Evolutionary conservation across 2,888 invertebrate species (phyloP), one percentile per base, ranked within the genome.

Genomic region (Leptarthrus brevirostris): DNA sequence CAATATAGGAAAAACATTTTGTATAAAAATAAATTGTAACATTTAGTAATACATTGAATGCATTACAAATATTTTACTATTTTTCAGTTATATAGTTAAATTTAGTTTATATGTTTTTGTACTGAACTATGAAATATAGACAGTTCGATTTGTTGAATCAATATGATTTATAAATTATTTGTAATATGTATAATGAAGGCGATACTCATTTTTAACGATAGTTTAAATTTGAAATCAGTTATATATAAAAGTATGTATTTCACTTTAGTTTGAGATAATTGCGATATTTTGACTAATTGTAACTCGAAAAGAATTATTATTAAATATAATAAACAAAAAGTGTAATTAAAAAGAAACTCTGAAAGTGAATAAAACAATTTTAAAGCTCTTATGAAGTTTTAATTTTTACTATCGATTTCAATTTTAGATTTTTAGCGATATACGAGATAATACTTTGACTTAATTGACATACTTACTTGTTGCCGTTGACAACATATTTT

Each of bases 341-440:
- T 30, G 52, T 69, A 69, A 69, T 52, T 69, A 69, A 69, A 69
- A 52, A 69, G 52, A 69, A 69, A 69, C 36, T 16, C 52, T 69
- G 69, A 69, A 66, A 69, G 52, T 20, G 36, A 69, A 69, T 69
- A 69, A 69, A 64, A 64, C 47, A 52, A 69, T 69, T 69, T 69
- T 69, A 69, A 69, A 69, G 24, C 64, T 64, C 44, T 47, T 24
- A 22, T 40, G 8, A 30, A 30, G 8, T 30, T 30, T 30, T 3
- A 3, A 30, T 30, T 30, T 30, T n/a, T n/a, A n/a, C n/a, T n/a
- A n/a, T n/a, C n/a, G n/a, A n/a, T n/a, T n/a, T n/a, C n/a, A n/a
- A n/a, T n/a, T n/a, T n/a, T n/a, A n/a, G n/a, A n/a, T n/a, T n/a
- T n/a, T n/a, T n/a, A n/a, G n/a, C n/a, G n/a, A n/a, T n/a, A n/a